A percentile compares a stretch with the other conserved stretches of the same genome.
These are phyloP conservation scores for Agriopis marginaria DNA, from an alignment of 2,888 invertebrate species.

Conservation along the genomic window DNA sequence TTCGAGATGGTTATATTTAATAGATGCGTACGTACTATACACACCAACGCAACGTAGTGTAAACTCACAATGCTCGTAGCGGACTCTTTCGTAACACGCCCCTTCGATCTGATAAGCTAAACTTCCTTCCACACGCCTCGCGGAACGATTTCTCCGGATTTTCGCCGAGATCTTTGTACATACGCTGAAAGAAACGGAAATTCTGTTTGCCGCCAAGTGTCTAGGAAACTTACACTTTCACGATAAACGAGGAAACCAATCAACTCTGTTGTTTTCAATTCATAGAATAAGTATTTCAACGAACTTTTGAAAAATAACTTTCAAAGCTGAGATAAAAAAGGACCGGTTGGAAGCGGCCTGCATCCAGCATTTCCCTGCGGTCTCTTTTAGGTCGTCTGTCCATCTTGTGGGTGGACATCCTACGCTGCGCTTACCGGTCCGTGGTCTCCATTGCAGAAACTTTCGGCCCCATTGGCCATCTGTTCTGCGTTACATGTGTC, in stretches of 20 bases:
- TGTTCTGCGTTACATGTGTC: no score
- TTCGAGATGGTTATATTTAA: not conserved
- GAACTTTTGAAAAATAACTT: no score
- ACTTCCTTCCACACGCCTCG: slow-evolving; percentile 1
- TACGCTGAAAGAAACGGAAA: slow-evolving; percentile 1
- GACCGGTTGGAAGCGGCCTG: no score
- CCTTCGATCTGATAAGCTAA: slow-evolving; percentile 2
- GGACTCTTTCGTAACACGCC: not conserved
- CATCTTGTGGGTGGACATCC: no score
- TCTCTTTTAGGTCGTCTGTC: no score
- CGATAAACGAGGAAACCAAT: not conserved
- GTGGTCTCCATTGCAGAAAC: no score
- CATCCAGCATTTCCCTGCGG: no score
- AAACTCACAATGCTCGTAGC: not conserved
- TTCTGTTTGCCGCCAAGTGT: not conserved
- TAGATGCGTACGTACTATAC: not conserved
- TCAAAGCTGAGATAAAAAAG: no score
- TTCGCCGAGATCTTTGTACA: not conserved
- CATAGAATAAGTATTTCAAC: no score
- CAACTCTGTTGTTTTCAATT: no score
- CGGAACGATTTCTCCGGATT: slow-evolving; percentile 14
- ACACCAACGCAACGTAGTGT: not conserved
- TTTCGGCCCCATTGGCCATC: no score
- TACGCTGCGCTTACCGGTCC: no score
- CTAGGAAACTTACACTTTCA: not conserved